phyloP scores from a whole-genome alignment of 2,888 invertebrate species.

The Callosobruchus maculatus region DNA sequence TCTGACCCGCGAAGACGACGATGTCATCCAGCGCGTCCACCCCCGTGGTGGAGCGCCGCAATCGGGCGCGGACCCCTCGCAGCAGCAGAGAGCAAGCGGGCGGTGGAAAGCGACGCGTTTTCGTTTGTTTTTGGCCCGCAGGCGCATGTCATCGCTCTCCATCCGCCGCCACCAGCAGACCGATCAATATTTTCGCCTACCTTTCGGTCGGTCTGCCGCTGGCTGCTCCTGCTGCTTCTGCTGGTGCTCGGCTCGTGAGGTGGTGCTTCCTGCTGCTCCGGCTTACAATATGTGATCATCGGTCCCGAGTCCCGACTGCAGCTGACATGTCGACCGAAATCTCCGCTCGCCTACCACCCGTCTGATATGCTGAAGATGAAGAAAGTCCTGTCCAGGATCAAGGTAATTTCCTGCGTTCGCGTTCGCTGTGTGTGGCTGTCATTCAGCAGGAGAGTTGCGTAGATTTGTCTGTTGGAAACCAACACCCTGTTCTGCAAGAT shows the following conservation, averaged over 20 bases:
- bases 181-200: neutral
- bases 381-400: neutral
- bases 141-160: neutral
- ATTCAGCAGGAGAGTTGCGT: neutral
- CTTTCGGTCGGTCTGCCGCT: neutral
- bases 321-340: neutral
- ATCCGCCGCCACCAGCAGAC: neutral
- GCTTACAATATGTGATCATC: neutral
- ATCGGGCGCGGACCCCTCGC: neutral
- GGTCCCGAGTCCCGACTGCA: neutral
- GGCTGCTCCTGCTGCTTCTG: neutral
- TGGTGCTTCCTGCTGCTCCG: neutral
- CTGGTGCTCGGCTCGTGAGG: neutral
- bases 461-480: neutral
- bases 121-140: neutral
- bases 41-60: neutral
- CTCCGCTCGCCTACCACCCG: neutral
- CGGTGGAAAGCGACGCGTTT: neutral
- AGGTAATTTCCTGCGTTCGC: neutral
- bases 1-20: too few relatives aligned
- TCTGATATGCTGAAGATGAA: neutral
- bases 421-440: too few relatives aligned
- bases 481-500: neutral
- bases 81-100: neutral
- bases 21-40: neutral